phyloP scores from a whole-genome alignment of 2,797 vertebrate species.

The Chiloscyllium punctatum region DNA sequence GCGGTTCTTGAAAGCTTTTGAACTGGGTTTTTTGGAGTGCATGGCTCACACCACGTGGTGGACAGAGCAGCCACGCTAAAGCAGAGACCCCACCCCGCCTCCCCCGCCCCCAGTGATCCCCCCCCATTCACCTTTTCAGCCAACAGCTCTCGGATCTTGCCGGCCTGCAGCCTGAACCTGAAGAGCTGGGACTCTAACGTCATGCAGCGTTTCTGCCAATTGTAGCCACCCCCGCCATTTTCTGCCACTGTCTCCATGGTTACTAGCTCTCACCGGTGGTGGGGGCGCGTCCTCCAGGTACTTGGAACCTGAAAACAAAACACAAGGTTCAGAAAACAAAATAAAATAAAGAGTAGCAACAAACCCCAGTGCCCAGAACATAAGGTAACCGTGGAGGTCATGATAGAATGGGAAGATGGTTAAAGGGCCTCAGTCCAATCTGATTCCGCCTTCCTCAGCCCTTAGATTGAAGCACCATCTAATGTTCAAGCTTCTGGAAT shows the following conservation, averaged over 20 bases:
- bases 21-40: too few relatives aligned
- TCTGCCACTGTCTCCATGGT: constrained; percentile 69
- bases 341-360: too few relatives aligned
- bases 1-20: too few relatives aligned
- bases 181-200: constrained; percentile 83
- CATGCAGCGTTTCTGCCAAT: constrained; percentile 87
- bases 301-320: too few relatives aligned
- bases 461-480: too few relatives aligned
- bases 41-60: too few relatives aligned
- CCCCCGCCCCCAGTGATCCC: not conserved
- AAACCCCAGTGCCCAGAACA: too few relatives aligned
- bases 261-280: too few relatives aligned
- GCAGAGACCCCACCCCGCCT: not conserved
- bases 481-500: too few relatives aligned
- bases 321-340: too few relatives aligned
- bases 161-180: constrained; percentile 83
- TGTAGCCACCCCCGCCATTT: constrained; percentile 53
- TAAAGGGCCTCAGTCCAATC: not conserved
- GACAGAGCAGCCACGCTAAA: not conserved
- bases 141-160: constrained; percentile 85
- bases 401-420: not conserved
- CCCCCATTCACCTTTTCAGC: constrained; percentile 76
- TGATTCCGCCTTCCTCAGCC: too few relatives aligned
- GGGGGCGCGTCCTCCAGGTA: too few relatives aligned
- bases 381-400: not conserved